Percentiles rank a stretch among this genome's conserved stretches.
phyloP scores from a whole-genome alignment of 2,888 invertebrate species.

The Atethmia centrago region DNA sequence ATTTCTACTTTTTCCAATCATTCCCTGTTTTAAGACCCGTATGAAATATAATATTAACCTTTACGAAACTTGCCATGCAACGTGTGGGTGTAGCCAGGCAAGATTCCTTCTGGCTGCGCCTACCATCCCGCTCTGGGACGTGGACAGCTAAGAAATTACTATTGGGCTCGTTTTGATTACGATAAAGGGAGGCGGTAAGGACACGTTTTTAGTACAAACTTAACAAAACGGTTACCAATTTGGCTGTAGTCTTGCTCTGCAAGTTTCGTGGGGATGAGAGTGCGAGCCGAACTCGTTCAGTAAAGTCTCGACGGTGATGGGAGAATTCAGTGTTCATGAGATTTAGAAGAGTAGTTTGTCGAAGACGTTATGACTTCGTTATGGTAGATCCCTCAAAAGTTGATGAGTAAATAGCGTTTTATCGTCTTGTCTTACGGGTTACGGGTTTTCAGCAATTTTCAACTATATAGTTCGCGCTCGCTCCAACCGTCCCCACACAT shows the following conservation, averaged over 20 bases:
- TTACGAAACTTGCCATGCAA: slow-evolving; percentile 54
- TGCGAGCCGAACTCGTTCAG: slow-evolving; percentile 23
- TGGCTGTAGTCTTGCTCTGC: slow-evolving; percentile 79
- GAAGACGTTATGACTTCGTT: slow-evolving; percentile 29
- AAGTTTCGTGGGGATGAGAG: slow-evolving; percentile 59
- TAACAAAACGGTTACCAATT: slow-evolving; percentile 74
- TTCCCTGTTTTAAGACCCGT: slow-evolving; percentile 63
- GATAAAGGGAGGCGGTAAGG: slow-evolving; percentile 81
- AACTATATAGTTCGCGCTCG: slow-evolving; percentile 31
- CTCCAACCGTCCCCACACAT: slow-evolving; percentile 51
- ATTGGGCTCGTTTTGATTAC: slow-evolving; percentile 61
- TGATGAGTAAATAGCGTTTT: slow-evolving; percentile 19
- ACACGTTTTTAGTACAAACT: slow-evolving; percentile 79
- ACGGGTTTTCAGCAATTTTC: slow-evolving; percentile 12
- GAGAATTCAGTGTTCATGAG: slow-evolving; percentile 45
- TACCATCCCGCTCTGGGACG: slow-evolving; percentile 42
- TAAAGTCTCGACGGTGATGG: slow-evolving; percentile 2
- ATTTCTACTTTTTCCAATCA: slow-evolving; percentile 58
- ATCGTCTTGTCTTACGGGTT: slow-evolving; percentile 21
- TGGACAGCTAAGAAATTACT: slow-evolving; percentile 41
- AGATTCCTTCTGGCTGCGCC: not conserved
- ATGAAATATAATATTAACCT: slow-evolving; percentile 47
- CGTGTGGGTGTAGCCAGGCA: slow-evolving; percentile 21
- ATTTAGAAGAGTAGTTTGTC: slow-evolving; percentile 46
- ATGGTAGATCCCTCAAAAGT: slow-evolving; percentile 36